These are phyloP conservation scores for Digitonthophagus gazella DNA, from an alignment of 2,888 invertebrate species.

Conservation along the genomic window DNA sequence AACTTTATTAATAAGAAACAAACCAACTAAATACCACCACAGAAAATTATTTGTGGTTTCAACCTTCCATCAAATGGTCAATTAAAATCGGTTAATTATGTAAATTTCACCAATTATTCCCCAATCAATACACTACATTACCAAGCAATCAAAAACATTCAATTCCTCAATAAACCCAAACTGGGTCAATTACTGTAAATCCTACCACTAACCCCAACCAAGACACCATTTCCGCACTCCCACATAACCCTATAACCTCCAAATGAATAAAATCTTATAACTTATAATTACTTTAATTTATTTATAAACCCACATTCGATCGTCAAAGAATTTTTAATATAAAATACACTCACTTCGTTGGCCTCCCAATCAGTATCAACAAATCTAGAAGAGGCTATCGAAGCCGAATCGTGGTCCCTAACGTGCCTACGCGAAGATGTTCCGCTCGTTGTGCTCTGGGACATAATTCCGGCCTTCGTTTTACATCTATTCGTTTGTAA, in stretches of 20 bases:
- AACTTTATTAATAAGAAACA: too few species aligned
- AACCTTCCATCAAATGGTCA: too few species aligned
- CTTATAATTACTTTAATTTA: background rate
- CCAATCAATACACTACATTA: too few species aligned
- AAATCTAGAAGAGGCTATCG: constrained; percentile 60
- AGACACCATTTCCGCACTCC: too few species aligned
- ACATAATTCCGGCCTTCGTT: constrained; percentile 48
- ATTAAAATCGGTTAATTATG: too few species aligned
- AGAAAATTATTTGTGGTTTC: too few species aligned
- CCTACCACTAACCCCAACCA: too few species aligned
- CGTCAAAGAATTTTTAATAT: background rate
- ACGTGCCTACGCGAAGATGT: constrained; percentile 63
- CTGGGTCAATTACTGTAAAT: too few species aligned
- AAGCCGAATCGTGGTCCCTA: constrained; percentile 63
- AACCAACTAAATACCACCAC: too few species aligned
- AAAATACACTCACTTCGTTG: constrained; percentile 59
- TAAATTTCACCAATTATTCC: too few species aligned
- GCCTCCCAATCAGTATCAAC: constrained; percentile 76
- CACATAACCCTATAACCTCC: background rate
- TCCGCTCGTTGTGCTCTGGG: constrained; percentile 62
- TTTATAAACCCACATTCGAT: background rate
- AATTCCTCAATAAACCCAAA: too few species aligned
- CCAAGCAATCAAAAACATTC: too few species aligned
- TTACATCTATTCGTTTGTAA: background rate
- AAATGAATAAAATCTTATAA: background rate